phyloP scores from a whole-genome alignment of 2,888 invertebrate species.

The Orthosia cruda region DNA sequence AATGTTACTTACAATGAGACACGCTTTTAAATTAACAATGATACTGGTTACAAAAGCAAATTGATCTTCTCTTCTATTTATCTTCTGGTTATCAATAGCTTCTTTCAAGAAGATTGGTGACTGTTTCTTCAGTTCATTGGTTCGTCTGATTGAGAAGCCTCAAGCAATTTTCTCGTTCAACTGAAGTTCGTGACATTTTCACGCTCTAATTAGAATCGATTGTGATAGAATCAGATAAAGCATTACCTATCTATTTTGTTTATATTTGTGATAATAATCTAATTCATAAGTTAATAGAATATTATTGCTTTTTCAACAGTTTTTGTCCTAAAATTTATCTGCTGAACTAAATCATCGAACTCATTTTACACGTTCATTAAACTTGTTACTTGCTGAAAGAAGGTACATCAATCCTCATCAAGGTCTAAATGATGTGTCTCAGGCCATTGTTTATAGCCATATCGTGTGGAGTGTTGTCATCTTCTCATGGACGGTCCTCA shows the following conservation, averaged over 20 bases:
- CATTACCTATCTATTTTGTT: neutral
- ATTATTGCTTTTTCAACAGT: neutral
- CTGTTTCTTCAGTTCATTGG: slow-evolving; percentile 31
- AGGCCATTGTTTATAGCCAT: slow-evolving; percentile 40
- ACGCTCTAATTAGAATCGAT: slow-evolving; percentile 48
- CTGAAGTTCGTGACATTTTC: slow-evolving; percentile 37
- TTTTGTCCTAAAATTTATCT: neutral
- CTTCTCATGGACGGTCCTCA: slow-evolving; percentile 32
- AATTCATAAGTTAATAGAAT: neutral
- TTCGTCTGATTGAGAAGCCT: slow-evolving; percentile 43
- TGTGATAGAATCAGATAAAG: slow-evolving; percentile 6
- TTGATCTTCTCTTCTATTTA: neutral
- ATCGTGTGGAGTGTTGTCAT: slow-evolving; percentile 40
- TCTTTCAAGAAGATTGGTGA: slow-evolving; percentile 24
- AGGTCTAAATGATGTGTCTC: slow-evolving; percentile 39
- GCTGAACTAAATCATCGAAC: slow-evolving; percentile 12
- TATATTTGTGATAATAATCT: neutral
- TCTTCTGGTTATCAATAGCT: slow-evolving; percentile 15
- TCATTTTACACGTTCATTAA: slow-evolving; percentile 26
- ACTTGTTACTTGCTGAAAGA: slow-evolving; percentile 20
- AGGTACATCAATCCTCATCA: slow-evolving; percentile 48
- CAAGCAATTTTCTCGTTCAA: slow-evolving; percentile 46
- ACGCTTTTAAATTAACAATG: neutral
- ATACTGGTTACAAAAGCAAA: neutral
- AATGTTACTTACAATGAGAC: slow-evolving; percentile 14